These are phyloP conservation scores for Capitulum mitella DNA, from an alignment of 2,888 invertebrate species.

Conservation along the genomic window DNA sequence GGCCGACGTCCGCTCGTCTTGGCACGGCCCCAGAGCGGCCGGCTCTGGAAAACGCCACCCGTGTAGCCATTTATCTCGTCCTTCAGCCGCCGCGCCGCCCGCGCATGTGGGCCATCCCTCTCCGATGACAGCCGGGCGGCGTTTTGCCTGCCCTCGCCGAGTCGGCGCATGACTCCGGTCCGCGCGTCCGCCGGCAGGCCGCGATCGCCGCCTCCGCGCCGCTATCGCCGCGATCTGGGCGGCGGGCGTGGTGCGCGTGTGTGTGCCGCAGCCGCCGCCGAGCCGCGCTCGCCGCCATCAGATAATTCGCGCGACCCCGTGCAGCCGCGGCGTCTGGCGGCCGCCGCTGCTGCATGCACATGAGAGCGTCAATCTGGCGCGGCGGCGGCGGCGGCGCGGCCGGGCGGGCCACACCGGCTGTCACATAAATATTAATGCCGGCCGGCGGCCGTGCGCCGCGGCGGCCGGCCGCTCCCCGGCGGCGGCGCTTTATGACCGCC, in stretches of 20 bases:
- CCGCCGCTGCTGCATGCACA: not conserved
- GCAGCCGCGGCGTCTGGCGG: not conserved
- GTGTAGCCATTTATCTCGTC: not conserved
- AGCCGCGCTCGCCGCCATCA: not conserved
- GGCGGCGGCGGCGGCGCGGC: not conserved
- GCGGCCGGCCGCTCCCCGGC: not conserved
- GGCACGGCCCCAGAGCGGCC: not conserved
- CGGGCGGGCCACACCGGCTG: not conserved
- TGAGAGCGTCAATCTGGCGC: not conserved
- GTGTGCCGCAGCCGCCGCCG: not conserved
- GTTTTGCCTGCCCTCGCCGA: not conserved
- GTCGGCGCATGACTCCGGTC: not conserved
- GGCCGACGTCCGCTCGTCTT: not conserved
- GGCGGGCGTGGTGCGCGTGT: not conserved
- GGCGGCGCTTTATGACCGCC: not conserved
- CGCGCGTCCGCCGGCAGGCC: not conserved
- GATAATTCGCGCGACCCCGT: too few relatives aligned
- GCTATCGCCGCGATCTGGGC: not conserved
- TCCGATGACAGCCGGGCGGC: not conserved
- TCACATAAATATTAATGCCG: constrained; percentile 22
- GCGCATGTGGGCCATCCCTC: not conserved
- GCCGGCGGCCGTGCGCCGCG: not conserved
- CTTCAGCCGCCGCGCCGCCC: not conserved
- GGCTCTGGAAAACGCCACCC: not conserved
- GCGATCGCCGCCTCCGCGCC: not conserved